Percentiles rank a stretch among this genome's conserved stretches.
phyloP scores from a whole-genome alignment of 1,140 invertebrate species.

The Cheumatopsyche charites region DNA sequence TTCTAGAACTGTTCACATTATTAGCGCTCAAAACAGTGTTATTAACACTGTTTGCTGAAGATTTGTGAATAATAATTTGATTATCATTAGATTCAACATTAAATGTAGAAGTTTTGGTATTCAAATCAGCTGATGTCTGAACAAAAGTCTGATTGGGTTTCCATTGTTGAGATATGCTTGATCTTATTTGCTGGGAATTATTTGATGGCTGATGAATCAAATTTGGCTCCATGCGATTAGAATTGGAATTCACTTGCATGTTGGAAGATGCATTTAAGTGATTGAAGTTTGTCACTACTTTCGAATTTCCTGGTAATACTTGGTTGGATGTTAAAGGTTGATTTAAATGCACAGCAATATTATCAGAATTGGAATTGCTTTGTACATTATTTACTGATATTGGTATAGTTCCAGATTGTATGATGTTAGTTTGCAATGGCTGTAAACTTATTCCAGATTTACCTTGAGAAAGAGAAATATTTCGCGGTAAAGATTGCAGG shows the following conservation, averaged over 20 bases:
- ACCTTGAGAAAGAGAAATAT: conserved; percentile 34
- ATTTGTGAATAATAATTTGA: conserved; percentile 41
- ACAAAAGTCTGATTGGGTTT: conserved; percentile 40
- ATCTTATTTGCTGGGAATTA: conserved; percentile 32
- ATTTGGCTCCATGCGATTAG: conserved; percentile 4
- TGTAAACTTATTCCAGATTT: conserved; percentile 45
- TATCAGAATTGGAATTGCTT: conserved; percentile 36
- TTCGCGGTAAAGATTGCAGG: conserved; percentile 42
- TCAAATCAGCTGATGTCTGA: conserved; percentile 40
- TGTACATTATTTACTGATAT: conserved; percentile 41
- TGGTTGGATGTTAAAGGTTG: conserved; percentile 43
- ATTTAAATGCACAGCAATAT: conserved; percentile 38
- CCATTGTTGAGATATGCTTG: conserved; percentile 38
- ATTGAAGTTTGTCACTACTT: background rate
- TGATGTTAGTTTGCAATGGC: conserved; percentile 38
- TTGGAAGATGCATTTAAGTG: conserved; percentile 24
- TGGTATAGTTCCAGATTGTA: conserved; percentile 37
- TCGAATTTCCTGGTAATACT: conserved; percentile 5
- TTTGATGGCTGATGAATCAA: conserved; percentile 19
- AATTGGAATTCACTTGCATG: conserved; percentile 27
- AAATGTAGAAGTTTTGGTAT: conserved; percentile 36
- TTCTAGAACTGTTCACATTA: conserved; percentile 42
- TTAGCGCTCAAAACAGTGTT: conserved; percentile 23
- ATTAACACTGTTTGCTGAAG: conserved; percentile 37
- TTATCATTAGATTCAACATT: conserved; percentile 37